Evolutionary conservation across 2,888 invertebrate genomes (phyloP), one percentile per base, ranked within the genome.

Genomic region (Mesorhabditis belari): DNA sequence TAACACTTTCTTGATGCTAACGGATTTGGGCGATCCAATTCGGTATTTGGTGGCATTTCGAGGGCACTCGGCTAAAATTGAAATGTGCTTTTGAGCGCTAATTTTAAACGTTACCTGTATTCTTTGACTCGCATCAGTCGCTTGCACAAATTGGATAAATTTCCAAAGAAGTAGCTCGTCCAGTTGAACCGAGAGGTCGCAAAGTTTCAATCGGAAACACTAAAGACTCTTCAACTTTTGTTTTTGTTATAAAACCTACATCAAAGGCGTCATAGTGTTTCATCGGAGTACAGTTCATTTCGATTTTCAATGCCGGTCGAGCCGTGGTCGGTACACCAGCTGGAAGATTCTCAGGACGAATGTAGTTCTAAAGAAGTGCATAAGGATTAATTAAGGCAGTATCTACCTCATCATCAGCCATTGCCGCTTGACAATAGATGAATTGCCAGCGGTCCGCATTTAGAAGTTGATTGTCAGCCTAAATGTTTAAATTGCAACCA

Each of bases 161-260:
- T 90, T 89, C 72, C 90, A 85, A 28, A 92, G 84, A 28, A 91
- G 83, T 61, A 87, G 86, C 82, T 98, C 96, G 80, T 98, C 96
- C 12, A 98, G 84, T 62, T 90, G 87, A 9, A 94, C 84, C 49
- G 89, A 89, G 62, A 93, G 85, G 59, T 91, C 90, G 58, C 90
- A 88, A 60, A 93, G 84, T 66, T 88, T 87, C n/a, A 94, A 85
- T 23, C 89, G 87, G 62, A 93, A 84, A 82, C 92, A 89, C 84
- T 87, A 80, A 63, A 83, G n/a, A n/a, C n/a, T n/a, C n/a, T n/a
- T n/a, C n/a, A n/a, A n/a, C n/a, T n/a, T n/a, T n/a, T n/a, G n/a
- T n/a, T n/a, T n/a, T 23, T 19, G 23, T 23, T 2, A 28, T 12
- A 9, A 57, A 57, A 71, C 71, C 58, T 79, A 87, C 87, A 83